Evolutionary conservation across 2,888 invertebrate species (phyloP).

Genomic region (Dynastes tityus): DNA sequence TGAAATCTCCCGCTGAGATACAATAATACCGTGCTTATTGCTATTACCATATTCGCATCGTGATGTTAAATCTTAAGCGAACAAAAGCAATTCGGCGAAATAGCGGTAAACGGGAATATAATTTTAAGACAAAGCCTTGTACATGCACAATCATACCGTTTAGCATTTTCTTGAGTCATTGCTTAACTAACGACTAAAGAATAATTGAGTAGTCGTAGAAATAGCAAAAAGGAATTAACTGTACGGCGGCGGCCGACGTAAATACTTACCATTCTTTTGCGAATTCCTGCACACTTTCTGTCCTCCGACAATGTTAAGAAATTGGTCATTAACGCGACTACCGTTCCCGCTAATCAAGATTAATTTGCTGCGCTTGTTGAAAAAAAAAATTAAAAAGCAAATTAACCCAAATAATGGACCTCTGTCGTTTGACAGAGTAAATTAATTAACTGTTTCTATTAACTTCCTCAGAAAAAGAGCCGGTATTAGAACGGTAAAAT

Average conservation of each 20-base stretch:
- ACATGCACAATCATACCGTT: neutral
- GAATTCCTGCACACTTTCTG: slow-evolving; percentile 16
- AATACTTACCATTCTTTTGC: slow-evolving; percentile 13
- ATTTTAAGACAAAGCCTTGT: slow-evolving; percentile 11
- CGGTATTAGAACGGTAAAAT: slow-evolving; percentile 11
- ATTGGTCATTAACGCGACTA: slow-evolving; percentile 17
- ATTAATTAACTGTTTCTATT: slow-evolving; percentile 23
- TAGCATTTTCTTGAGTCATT: slow-evolving; percentile 13
- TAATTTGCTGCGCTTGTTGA: slow-evolving; percentile 16
- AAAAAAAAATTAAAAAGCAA: slow-evolving; percentile 8
- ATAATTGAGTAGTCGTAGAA: neutral
- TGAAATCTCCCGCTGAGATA: neutral
- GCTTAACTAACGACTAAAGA: slow-evolving; percentile 9
- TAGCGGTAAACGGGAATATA: slow-evolving; percentile 26
- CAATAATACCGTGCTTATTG: neutral
- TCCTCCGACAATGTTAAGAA: slow-evolving; percentile 14
- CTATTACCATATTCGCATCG: neutral
- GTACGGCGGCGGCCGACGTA: neutral
- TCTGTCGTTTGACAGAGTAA: slow-evolving; percentile 14
- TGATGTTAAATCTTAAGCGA: neutral
- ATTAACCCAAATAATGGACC: slow-evolving; percentile 32
- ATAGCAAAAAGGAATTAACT: neutral
- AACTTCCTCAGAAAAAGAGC: neutral
- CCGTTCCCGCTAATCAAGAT: slow-evolving; percentile 29
- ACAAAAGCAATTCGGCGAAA: slow-evolving; percentile 27